Evolutionary conservation across 2,888 invertebrate genomes (phyloP).

Genomic region (Penaeus monodon): DNA sequence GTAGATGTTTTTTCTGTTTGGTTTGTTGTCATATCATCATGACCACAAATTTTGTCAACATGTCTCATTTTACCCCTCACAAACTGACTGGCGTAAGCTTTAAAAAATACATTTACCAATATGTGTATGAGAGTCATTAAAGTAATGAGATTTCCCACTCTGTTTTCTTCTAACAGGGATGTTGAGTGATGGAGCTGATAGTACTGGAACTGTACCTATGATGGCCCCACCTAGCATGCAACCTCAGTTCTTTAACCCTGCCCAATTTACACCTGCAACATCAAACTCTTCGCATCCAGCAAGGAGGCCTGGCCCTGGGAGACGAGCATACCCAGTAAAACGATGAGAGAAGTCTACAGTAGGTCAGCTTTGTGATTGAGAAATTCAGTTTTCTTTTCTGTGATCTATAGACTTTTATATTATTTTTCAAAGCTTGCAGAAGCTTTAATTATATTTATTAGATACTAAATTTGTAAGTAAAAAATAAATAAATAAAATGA

Average conservation of each 20-base stretch:
- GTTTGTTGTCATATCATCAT: too few species aligned
- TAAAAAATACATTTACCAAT: too few species aligned
- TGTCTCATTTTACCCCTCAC: too few species aligned
- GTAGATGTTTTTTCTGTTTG: too few species aligned
- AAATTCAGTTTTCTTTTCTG: slow-evolving; percentile 16
- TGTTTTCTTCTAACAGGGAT: slow-evolving; percentile 27
- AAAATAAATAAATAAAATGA: neutral
- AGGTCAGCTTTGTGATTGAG: neutral
- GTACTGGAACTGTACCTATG: slow-evolving; percentile 49
- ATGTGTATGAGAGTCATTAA: too few species aligned
- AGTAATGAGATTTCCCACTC: neutral
- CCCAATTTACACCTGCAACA: slow-evolving; percentile 47
- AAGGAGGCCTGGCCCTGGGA: slow-evolving; percentile 34
- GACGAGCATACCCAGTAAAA: slow-evolving; percentile 23
- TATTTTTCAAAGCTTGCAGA: slow-evolving; percentile 5
- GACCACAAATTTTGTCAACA: too few species aligned
- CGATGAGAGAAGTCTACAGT: neutral
- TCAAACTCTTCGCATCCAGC: slow-evolving; percentile 3
- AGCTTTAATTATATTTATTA: slow-evolving; percentile 28
- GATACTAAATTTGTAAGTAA: slow-evolving; percentile 8
- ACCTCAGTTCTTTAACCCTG: slow-evolving; percentile 63
- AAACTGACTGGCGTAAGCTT: too few species aligned
- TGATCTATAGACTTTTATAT: slow-evolving; percentile 25
- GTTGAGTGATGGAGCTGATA: slow-evolving; percentile 44
- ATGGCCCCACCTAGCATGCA: slow-evolving; percentile 46